Evolutionary conservation across 1,140 invertebrate genomes (phyloP).

Genomic region (Cydia amplana): DNA sequence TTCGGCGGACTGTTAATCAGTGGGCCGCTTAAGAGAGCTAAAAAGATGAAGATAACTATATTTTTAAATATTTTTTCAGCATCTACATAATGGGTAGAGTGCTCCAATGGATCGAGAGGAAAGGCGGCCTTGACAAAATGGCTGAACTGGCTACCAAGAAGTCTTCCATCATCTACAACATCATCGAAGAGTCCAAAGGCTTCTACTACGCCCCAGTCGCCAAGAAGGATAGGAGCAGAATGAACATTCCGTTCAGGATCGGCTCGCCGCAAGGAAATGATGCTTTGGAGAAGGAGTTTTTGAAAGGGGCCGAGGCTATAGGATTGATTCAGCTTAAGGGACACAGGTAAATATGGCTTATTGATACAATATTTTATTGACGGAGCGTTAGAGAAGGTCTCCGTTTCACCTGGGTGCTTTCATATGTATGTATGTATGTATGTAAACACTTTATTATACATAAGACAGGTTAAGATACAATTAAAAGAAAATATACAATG

Average conservation of each 20-base stretch:
- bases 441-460: too few relatives aligned
- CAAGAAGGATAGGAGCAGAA: constrained; percentile 85
- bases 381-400: too few relatives aligned
- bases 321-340: constrained; percentile 96
- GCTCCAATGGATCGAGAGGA: constrained; percentile 93
- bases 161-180: constrained; percentile 89
- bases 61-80: constrained; percentile 80
- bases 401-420: too few relatives aligned
- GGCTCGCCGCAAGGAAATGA: constrained; percentile 84
- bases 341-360: constrained; percentile 84
- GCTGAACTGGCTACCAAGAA: constrained; percentile 85
- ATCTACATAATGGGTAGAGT: constrained; percentile 95
- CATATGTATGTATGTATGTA: too few relatives aligned
- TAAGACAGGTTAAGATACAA: too few relatives aligned
- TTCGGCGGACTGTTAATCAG: too few relatives aligned
- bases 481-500: too few relatives aligned
- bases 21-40: too few relatives aligned
- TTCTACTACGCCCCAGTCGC: constrained; percentile 92
- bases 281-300: constrained; percentile 91
- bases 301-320: constrained; percentile 87
- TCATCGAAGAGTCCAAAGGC: constrained; percentile 91
- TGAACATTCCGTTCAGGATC: constrained; percentile 97
- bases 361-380: too few relatives aligned
- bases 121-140: constrained; percentile 94
- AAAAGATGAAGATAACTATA: too few relatives aligned